Percentiles rank a stretch among this genome's conserved stretches.
Conservation (phyloP, 1,140 invertebrate species). For the Penaeus chinensis region DNA sequence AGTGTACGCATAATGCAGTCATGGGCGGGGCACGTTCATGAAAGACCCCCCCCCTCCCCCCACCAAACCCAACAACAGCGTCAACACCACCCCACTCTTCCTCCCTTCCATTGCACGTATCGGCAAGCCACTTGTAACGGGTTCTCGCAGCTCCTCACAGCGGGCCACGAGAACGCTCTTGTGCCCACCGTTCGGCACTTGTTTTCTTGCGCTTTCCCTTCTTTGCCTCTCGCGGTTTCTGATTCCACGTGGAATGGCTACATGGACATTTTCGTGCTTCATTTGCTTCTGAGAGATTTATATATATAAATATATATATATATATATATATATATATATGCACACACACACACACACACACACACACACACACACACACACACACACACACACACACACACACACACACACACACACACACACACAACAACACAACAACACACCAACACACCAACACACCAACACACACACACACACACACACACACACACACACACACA, state of each 20-base stretch:
- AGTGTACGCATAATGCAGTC: not conserved
- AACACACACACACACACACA: conserved; percentile 26
- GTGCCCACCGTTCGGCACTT: too few species aligned
- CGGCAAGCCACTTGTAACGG: too few species aligned
- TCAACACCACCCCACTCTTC: not conserved
- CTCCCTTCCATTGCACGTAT: too few species aligned
- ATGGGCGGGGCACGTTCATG: too few species aligned
- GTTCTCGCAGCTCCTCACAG: too few species aligned
- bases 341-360: conserved; percentile 25
- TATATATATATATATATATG: too few species aligned
- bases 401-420: not conserved
- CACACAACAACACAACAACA: not conserved
- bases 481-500: conserved; percentile 6
- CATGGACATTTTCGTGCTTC: not conserved
- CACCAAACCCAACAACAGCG: too few species aligned
- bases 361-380: conserved; percentile 5
- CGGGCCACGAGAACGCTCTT: too few species aligned
- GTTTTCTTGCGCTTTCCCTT: not conserved
- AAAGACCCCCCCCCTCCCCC: not conserved
- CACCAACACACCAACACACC: not conserved
- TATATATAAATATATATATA: too few species aligned
- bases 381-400: not conserved
- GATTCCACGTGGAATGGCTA: not conserved
- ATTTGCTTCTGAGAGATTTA: not conserved
- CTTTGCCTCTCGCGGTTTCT: not conserved